A percentile compares a stretch with the other conserved stretches of the same genome.
Conservation (phyloP, 2,797 vertebrate genomes). For the Oophaga sylvatica region DNA sequence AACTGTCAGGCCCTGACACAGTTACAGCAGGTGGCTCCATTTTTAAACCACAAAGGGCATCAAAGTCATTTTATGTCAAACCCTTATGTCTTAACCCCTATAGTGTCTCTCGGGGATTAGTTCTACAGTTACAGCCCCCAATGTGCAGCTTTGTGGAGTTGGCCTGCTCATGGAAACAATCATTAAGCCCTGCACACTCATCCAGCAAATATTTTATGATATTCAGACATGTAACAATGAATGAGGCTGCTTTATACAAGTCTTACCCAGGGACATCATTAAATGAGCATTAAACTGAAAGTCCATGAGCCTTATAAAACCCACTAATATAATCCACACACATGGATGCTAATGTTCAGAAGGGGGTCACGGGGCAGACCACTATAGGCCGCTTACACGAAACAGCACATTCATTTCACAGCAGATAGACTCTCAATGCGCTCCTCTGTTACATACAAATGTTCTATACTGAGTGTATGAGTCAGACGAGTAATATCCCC, state of each 20-base stretch:
- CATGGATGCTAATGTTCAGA: neutral
- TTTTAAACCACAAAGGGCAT: conserved; percentile 75
- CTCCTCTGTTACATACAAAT: neutral
- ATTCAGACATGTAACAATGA: neutral
- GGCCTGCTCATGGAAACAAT: neutral
- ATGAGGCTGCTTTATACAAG: neutral
- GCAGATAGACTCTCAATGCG: neutral
- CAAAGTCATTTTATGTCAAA: conserved; percentile 68
- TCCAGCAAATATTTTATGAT: neutral
- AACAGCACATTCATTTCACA: neutral
- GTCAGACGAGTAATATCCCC: neutral
- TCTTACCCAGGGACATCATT: conserved; percentile 1
- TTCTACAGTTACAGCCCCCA: neutral
- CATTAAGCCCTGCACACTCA: neutral
- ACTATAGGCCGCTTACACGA: neutral
- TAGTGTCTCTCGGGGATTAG: neutral
- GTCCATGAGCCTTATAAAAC: neutral
- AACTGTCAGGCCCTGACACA: conserved; percentile 68
- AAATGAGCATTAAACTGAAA: neutral
- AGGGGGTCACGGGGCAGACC: neutral
- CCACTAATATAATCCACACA: neutral
- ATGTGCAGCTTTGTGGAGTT: neutral
- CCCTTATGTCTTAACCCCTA: conserved; percentile 28
- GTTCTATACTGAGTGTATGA: neutral
- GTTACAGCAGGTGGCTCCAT: conserved; percentile 76